Evolutionary conservation across 2,797 vertebrate species (phyloP).

Genomic region (Oreochromis grahami): DNA sequence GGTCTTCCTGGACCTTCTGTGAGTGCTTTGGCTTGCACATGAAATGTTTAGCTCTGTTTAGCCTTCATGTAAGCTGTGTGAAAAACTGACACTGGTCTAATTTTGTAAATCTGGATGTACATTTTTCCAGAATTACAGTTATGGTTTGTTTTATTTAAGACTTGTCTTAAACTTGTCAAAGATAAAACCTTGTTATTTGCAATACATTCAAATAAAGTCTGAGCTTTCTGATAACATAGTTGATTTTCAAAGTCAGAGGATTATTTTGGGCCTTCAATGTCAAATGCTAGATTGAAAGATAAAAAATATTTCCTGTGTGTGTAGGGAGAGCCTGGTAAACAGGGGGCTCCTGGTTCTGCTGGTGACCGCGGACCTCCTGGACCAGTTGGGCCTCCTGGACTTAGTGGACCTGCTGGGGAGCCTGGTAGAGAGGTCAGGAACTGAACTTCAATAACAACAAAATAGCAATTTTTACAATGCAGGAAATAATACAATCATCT

Average conservation of each 20-base stretch:
- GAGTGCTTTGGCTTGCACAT: constrained; percentile 55
- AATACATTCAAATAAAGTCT: background rate
- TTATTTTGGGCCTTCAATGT: background rate
- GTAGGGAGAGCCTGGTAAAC: constrained; percentile 96
- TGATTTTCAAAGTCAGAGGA: background rate
- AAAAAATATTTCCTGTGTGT: background rate
- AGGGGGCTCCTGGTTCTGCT: constrained; percentile 82
- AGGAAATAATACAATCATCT: background rate
- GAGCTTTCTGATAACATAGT: background rate
- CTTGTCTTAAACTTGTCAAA: background rate
- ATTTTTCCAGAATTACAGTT: background rate
- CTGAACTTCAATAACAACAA: background rate
- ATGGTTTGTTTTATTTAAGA: background rate
- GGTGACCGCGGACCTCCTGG: constrained; percentile 93
- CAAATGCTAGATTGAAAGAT: background rate
- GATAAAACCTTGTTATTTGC: background rate
- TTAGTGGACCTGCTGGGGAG: constrained; percentile 90
- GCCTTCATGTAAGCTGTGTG: background rate
- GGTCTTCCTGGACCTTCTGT: constrained; percentile 94
- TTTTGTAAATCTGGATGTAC: background rate
- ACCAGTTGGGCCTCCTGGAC: constrained; percentile 91
- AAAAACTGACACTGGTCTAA: background rate
- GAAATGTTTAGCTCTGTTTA: background rate
- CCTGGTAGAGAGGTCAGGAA: constrained; percentile 87
- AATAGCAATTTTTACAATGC: background rate